Evolutionary conservation across 1,140 invertebrate genomes (phyloP), one percentile per base, ranked within the genome.

Genomic region (Holcopasites calliopsidis): DNA sequence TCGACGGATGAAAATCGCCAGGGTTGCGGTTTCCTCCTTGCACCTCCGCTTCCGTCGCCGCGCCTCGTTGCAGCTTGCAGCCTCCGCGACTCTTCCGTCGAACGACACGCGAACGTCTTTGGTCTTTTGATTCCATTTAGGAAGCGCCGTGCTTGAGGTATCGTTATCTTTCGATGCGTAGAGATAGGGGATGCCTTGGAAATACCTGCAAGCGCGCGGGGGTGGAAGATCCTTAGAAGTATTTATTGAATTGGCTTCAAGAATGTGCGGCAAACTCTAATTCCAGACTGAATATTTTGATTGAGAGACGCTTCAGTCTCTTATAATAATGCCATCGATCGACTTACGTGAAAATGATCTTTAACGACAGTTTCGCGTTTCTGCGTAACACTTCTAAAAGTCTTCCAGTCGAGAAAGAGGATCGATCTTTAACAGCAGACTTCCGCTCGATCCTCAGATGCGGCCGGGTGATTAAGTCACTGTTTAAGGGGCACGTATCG

Each of bases 391-490:
- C 18, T 44, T 44, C 42, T 44, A 28, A 44, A n/a, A n/a, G 23
- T 8, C 4, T 40, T 4, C 16, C 7, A 23, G 8, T 0, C 3
- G 7, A 38, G 21, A 40, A 33, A 10, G 42, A 57, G 57, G 38
- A 55, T 23, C 69, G 73, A 64, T 52, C 73, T 77, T 80, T 84
- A 78, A 82, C 76, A 66, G 66, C 38, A 65, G 77, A 84, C 85
- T 86, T 86, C 85, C 76, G 64, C 64, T 23, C 68, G 79, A 83
- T 83, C 75, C 69, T 31, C 21, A 86, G 86, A 88, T 86, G 77
- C 80, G 81, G 84, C 55, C 69, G 42, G 60, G 70, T 85, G 87
- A 88, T 88, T 85, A 88, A 88, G 80, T 86, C 83, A 77, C 84
- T 73, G 80, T 83, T 84, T 82, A 85, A 82, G 83, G 55, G 52